Base-by-base conservation (phyloP, 2,888 invertebrate species). In the Crematogaster levior region DNA sequence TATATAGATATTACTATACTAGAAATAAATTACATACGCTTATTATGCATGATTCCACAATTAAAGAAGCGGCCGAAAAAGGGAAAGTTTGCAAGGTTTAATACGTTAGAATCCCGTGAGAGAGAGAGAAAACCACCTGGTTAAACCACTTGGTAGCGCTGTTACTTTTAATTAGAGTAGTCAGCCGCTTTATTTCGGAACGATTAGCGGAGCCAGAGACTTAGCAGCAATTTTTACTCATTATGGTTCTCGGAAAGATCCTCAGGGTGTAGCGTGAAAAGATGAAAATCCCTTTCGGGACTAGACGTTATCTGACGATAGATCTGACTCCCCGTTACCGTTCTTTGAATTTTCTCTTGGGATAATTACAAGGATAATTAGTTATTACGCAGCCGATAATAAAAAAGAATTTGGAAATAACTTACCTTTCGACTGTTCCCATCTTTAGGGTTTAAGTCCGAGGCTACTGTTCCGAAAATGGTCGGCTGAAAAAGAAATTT, bases 391-490 rank as follows among this genome's bases (percentile, higher is more conserved):
- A 74, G 10, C 27, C 21, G n/a, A 30, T 27, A 24, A 27, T 51
- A 21, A 9, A 66, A 3, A 48, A 24, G 10, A 37, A 80, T 27
- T 61, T 0, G 3, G 12, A 37, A 81, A 27, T 81, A 34, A 51
- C 96, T 95, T 92, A 96, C 96, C 95, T 96, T 95, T 94, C 96
- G 94, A 93, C 96, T 96, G 90, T 95, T 95, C 91, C 95, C 95
- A 93, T 96, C 96, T 93, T 96, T 96, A 48, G 96, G 96, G 83
- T 95, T 96, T 85, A 95, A 95, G 91, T 96, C 96, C 75, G 96
- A 96, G 68, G 96, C 96, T 86, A 96, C 96, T 27, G 96, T 96
- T 81, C 96, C 96, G 91, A 96, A 96, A 90, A 96, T 96, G 82
- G 96, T 96, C 63, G 96, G 96, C 96, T 96, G 94, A 91, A 95